Evolutionary conservation across 2,888 invertebrate genomes (phyloP).

Genomic region (Cataglyphis altisquamis): DNA sequence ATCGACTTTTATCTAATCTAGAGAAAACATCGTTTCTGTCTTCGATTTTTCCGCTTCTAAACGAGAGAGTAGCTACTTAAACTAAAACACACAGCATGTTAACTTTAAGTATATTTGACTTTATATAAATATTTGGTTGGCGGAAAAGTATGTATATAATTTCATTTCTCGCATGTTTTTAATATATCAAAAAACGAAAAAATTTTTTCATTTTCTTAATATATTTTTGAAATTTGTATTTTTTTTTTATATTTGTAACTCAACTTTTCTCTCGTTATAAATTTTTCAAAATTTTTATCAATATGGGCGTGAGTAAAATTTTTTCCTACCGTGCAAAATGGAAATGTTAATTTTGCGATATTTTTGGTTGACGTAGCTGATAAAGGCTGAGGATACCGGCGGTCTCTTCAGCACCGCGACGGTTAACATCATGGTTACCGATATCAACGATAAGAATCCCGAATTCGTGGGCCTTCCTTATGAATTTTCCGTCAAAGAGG

Average conservation of each 20-base stretch:
- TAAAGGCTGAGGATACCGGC: slow-evolving; percentile 95
- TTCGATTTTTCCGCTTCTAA: not conserved
- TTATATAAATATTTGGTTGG: not conserved
- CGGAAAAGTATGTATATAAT: no score
- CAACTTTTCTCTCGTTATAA: not conserved
- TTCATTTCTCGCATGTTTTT: not conserved
- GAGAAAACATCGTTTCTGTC: slow-evolving; percentile 9
- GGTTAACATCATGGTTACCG: slow-evolving; percentile 95
- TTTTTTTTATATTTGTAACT: not conserved
- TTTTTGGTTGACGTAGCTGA: slow-evolving; percentile 86
- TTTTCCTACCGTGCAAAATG: not conserved
- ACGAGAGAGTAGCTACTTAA: not conserved
- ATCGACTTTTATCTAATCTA: slow-evolving; percentile 25
- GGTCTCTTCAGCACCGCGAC: slow-evolving; percentile 93
- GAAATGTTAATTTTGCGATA: slow-evolving; percentile 81
- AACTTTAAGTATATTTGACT: not conserved
- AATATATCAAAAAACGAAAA: not conserved
- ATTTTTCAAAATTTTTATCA: not conserved
- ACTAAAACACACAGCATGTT: not conserved
- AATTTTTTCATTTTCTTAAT: no score
- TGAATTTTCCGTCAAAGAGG: slow-evolving; percentile 93
- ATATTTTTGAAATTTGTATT: not conserved
- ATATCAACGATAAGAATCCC: slow-evolving; percentile 97
- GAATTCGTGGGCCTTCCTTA: slow-evolving; percentile 94
- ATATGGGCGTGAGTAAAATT: not conserved